phyloP scores from a whole-genome alignment of 2,113 vertebrate genomes.

The Drymodes brunneopygia region DNA sequence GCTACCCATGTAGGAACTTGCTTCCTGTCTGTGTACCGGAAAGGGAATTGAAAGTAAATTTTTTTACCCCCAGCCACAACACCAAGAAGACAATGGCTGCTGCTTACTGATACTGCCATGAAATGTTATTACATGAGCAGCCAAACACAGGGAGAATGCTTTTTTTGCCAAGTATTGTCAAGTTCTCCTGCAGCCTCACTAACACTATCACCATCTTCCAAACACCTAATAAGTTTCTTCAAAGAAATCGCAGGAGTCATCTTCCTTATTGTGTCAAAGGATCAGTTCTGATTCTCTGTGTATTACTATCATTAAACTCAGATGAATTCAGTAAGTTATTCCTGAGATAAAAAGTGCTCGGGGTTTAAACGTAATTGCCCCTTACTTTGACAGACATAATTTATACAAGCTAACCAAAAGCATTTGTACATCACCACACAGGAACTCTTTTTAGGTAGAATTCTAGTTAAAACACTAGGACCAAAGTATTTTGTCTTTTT shows the following conservation, averaged over 20 bases:
- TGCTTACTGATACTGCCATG: accelerated
- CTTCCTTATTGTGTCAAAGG: neutral
- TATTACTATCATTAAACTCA: neutral
- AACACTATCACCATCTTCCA: neutral
- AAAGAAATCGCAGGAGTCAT: neutral
- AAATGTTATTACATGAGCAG: neutral
- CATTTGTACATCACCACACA: neutral
- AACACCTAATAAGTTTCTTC: neutral
- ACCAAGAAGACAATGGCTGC: neutral
- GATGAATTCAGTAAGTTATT: neutral
- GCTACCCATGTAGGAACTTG: neutral
- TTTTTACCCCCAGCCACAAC: neutral
- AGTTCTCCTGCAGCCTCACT: neutral
- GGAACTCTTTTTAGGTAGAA: neutral
- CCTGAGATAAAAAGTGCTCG: neutral
- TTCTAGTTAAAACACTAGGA: neutral
- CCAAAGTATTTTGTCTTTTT: neutral
- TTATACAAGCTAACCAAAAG: neutral
- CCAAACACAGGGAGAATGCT: neutral
- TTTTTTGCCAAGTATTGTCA: neutral
- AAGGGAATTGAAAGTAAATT: neutral
- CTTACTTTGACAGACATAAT: neutral
- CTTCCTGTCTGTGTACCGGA: neutral
- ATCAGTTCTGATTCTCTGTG: neutral
- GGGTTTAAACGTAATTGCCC: neutral